phyloP scores from a whole-genome alignment of 2,797 vertebrate species.

The Euphonia xanthogaster region DNA sequence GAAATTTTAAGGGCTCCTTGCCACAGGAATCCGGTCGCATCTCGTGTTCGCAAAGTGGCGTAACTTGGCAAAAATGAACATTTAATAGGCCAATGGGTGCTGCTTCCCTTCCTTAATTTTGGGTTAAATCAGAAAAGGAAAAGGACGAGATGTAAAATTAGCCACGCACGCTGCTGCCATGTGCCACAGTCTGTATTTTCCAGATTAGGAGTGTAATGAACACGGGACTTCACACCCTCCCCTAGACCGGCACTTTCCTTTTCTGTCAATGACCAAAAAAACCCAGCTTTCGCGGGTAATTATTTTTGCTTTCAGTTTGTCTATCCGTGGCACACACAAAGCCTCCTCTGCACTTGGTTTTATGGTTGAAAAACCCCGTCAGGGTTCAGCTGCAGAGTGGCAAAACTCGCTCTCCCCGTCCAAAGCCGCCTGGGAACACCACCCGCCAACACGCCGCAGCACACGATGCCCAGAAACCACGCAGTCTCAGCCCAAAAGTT shows the following conservation, averaged over 20 bases:
- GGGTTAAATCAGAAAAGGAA: not conserved
- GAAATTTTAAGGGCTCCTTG: slow-evolving; percentile 59
- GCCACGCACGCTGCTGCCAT: rapidly evolving
- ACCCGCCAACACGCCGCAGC: rapidly evolving
- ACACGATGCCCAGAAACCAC: not conserved
- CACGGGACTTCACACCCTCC: not conserved
- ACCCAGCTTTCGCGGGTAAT: rapidly evolving
- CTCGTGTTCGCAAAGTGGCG: not conserved
- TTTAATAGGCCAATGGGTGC: not conserved
- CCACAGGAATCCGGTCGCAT: not conserved
- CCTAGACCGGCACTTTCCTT: not conserved
- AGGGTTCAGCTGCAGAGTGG: not conserved
- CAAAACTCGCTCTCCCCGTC: not conserved
- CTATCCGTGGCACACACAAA: not conserved
- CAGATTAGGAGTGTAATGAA: not conserved
- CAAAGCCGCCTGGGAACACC: rapidly evolving
- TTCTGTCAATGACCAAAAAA: not conserved
- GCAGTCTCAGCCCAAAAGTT: not conserved
- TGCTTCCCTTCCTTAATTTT: not conserved
- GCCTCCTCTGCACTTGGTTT: not conserved
- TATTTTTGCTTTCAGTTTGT: slow-evolving; percentile 11
- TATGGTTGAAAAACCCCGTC: not conserved
- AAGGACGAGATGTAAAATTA: not conserved
- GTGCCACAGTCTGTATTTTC: not conserved
- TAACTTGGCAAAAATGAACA: not conserved